A percentile compares a stretch with the other conserved stretches of the same genome.
These are phyloP conservation scores for Agapornis canus DNA, from an alignment of 2,797 vertebrate species.

Conservation along the genomic window DNA sequence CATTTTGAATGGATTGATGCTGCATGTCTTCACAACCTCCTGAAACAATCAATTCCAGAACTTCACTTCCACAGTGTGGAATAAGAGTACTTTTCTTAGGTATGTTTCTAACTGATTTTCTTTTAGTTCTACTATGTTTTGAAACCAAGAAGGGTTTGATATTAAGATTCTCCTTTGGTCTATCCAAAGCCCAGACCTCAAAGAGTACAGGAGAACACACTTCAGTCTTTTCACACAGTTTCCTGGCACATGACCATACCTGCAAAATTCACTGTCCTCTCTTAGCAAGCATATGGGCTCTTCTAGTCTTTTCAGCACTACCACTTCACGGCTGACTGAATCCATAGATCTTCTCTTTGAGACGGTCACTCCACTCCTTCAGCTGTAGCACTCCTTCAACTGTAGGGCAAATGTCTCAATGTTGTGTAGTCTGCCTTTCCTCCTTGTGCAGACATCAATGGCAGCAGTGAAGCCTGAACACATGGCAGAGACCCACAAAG, in stretches of 20 bases:
- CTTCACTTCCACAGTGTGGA: not conserved
- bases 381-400: not conserved
- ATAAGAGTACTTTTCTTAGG: not conserved
- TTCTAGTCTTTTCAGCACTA: not conserved
- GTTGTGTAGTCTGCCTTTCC: not conserved
- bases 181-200: not conserved
- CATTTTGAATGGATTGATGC: not conserved
- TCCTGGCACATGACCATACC: not conserved
- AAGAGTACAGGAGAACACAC: not conserved
- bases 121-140: not conserved
- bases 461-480: fast-evolving
- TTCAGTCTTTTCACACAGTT: not conserved
- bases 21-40: not conserved
- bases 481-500: not conserved
- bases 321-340: not conserved
- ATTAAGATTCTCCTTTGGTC: not conserved
- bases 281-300: not conserved
- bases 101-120: not conserved
- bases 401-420: not conserved
- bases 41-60: not conserved
- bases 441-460: not conserved
- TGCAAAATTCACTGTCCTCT: not conserved
- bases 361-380: not conserved
- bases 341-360: not conserved
- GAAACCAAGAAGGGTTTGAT: not conserved